Evolutionary conservation across 2,888 invertebrate genomes (phyloP).

Genomic region (Melanophora roralis): DNA sequence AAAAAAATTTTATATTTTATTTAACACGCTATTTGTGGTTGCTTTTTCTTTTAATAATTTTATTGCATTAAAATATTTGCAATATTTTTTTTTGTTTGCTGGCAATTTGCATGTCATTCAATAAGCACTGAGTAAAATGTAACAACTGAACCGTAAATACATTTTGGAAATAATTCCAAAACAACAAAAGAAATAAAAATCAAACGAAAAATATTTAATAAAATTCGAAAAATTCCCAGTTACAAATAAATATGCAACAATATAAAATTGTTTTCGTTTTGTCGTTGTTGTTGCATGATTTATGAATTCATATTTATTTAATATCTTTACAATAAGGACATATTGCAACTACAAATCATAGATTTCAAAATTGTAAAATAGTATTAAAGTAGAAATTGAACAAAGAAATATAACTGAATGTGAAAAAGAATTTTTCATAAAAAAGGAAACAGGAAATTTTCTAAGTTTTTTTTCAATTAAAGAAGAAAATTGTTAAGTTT

Average conservation of each 20-base stretch:
- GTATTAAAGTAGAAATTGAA: neutral
- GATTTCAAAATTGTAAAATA: neutral
- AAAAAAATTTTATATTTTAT: too few species aligned
- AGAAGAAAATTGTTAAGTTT: neutral
- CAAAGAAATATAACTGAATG: neutral
- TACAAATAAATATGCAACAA: neutral
- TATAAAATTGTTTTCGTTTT: neutral
- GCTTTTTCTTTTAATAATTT: too few species aligned
- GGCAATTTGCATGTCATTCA: constrained; percentile 25
- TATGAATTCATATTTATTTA: constrained; percentile 21
- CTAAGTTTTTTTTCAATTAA: neutral
- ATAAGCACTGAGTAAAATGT: constrained; percentile 44
- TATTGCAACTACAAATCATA: constrained; percentile 21
- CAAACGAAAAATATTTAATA: neutral
- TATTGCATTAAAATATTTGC: neutral
- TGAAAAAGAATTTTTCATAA: neutral
- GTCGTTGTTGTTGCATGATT: constrained; percentile 3
- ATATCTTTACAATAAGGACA: neutral
- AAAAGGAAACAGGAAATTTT: too few species aligned
- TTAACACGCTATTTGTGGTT: too few species aligned
- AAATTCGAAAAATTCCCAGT: neutral
- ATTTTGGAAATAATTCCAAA: constrained; percentile 31
- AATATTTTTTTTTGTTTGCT: neutral
- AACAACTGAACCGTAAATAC: constrained; percentile 58
- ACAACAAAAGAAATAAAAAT: neutral